Evolutionary conservation across 2,797 vertebrate species (phyloP), one percentile per base, ranked within the genome.

Genomic region (Gambusia yucatana): DNA sequence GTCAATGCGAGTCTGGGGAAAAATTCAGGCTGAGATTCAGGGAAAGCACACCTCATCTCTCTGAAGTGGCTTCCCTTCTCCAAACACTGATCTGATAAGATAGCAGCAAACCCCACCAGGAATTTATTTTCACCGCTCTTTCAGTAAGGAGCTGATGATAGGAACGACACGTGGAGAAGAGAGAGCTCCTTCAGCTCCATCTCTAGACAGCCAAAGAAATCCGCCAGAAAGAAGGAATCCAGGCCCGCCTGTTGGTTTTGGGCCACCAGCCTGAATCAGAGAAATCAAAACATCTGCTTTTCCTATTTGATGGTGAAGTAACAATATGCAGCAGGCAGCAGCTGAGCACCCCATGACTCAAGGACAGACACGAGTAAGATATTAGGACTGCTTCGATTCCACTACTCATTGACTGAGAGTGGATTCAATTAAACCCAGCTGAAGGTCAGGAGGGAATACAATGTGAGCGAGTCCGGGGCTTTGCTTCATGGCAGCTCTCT

Each of bases 1-100:
- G 77, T 41, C 46, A 46, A 1, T 69, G 80, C 70, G 70, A 75
- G 76, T 86, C 78, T 28, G 7, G 43, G 57, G 73, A 83, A 59
- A 84, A 82, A 81, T 82, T 16, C 36, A 84, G 78, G 78, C 76
- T 67, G 67, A 82, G 81, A 79, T n/a, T 33, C 33, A 25, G 78
- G 86, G 75, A 74, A 81, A 79, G 79, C 77, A 78, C 85, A 91
- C 87, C 89, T 86, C 79, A 52, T 78, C 84, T 84, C 84, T 86
- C 85, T 87, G 82, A 90, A 93, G 89, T 88, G 89, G 86, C 85
- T 89, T 82, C 85, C 84, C 84, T 88, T 87, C 90, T 93, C 87
- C 77, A 88, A 90, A 94, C 91, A 90, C 87, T 88, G 87, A 94
- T 94, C 89, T 89, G 91, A 93, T 93, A 89, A 91, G 93, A 91